Base-by-base conservation (phyloP, 2,113 vertebrate genomes). In the Rattus rattus region DNA sequence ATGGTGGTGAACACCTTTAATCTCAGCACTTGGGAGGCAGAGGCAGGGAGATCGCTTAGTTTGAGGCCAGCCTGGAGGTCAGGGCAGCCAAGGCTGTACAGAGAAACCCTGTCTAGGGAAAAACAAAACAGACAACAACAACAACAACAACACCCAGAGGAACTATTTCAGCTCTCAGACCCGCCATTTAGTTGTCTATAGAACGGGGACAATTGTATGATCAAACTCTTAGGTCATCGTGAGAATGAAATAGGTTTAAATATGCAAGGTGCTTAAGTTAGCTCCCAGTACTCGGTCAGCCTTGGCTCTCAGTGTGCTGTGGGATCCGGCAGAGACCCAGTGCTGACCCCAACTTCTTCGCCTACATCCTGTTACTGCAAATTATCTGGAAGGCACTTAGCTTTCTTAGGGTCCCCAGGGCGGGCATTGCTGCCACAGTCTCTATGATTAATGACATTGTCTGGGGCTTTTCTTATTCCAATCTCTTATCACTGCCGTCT, bases 201-300 rank as follows among this genome's bases (percentile, higher is more conserved):
- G 80, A 33, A 73, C 61, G 67, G 54, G 36, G 43, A 17, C 65
- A 54, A 49, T 65, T 20, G 49, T 79, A 36, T 85, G 81, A 43
- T 43, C 65, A 86, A 56, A 47, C 52, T 95, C 94, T 52, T 81
- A 87, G 89, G 49, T 95, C 54, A 33, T 56, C 63, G 30, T 73
- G 22, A 61, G 67, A 91, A 92, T 75, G 89, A 88, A 92, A 52
- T 79, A 61, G 76, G 36, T 52, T 90, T 76, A 86, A 89, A 49
- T 72, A 49, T 33, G 11, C 81, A 63, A 79, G 5, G 54, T 39
- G 43, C 43, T 96, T 93, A 80, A 93, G 47, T 77, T 26, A 52
- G 47, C 33, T 39, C 28, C 84, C 43, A 33, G 56, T 33, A 65
- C 49, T 56, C 69, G 26, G 36, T 52, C 67, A 85, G n/a, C 36